Evolutionary conservation across 2,113 vertebrate genomes (phyloP).

Genomic region (sheep (Ovis aries)): DNA sequence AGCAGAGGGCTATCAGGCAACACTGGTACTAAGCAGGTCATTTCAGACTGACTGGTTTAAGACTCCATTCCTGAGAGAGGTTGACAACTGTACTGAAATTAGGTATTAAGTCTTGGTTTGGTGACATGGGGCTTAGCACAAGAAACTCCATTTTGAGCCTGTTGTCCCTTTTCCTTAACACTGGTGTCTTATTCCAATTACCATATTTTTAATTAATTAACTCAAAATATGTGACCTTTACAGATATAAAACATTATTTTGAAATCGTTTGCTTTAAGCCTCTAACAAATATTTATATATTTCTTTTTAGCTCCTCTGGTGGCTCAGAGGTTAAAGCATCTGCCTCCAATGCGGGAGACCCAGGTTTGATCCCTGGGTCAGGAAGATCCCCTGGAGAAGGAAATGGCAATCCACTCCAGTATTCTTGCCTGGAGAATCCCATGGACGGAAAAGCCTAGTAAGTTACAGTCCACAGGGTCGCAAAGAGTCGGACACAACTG

Average conservation of each 20-base stretch:
- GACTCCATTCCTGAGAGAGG: not conserved
- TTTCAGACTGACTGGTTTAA: not conserved
- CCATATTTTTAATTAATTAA: conserved; percentile 32
- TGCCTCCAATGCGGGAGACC: no score
- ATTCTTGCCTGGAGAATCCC: no score
- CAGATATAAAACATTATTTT: conserved; percentile 22
- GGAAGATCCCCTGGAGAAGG: no score
- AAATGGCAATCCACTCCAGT: no score
- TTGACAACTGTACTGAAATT: not conserved
- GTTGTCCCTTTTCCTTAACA: not conserved
- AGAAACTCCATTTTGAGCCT: not conserved
- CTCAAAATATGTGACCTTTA: conserved; percentile 53
- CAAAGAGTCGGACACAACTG: no score
- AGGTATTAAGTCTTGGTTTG: not conserved
- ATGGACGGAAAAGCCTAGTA: no score
- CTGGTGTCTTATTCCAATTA: conserved; percentile 52
- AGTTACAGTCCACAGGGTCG: no score
- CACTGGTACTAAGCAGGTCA: not conserved
- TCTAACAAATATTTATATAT: not conserved
- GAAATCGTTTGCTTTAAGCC: not conserved
- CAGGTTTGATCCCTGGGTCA: no score
- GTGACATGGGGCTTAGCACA: not conserved
- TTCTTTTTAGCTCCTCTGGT: not conserved
- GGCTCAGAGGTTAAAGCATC: no score
- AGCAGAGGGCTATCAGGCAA: not conserved